phyloP scores from a whole-genome alignment of 1,140 invertebrate genomes.

The Batillaria attramentaria region DNA sequence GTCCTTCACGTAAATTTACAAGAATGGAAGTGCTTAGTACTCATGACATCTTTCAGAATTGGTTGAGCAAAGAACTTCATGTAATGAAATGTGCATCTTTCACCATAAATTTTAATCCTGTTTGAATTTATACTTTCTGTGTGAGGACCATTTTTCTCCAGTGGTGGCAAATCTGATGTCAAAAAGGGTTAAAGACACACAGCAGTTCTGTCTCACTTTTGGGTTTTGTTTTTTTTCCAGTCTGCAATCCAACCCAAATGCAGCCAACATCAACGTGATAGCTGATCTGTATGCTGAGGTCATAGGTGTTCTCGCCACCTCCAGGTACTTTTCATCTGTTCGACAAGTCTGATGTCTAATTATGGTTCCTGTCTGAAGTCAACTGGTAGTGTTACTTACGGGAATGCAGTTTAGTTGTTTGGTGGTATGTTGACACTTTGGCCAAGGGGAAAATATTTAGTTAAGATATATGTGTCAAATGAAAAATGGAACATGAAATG shows the following conservation, averaged over 20 bases:
- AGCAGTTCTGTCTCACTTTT: no score
- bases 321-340: constrained; percentile 71
- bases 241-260: constrained; percentile 89
- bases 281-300: constrained; percentile 99
- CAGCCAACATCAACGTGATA: constrained; percentile 93
- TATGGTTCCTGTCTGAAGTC: background rate
- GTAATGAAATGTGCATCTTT: no score
- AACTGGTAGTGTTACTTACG: background rate
- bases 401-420: constrained; percentile 7
- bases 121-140: no score
- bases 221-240: constrained; percentile 76
- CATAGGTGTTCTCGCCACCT: constrained; percentile 96
- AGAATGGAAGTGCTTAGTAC: background rate
- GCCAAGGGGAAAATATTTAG: no score
- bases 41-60: background rate
- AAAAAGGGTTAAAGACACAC: no score
- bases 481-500: no score
- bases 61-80: no score
- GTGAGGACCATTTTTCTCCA: no score
- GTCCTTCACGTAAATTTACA: background rate
- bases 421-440: background rate
- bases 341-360: background rate
- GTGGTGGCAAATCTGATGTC: no score
- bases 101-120: no score
- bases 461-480: no score